These are phyloP conservation scores for Leptopilina drosophilae DNA, from an alignment of 2,888 invertebrate species.

Conservation along the genomic window DNA sequence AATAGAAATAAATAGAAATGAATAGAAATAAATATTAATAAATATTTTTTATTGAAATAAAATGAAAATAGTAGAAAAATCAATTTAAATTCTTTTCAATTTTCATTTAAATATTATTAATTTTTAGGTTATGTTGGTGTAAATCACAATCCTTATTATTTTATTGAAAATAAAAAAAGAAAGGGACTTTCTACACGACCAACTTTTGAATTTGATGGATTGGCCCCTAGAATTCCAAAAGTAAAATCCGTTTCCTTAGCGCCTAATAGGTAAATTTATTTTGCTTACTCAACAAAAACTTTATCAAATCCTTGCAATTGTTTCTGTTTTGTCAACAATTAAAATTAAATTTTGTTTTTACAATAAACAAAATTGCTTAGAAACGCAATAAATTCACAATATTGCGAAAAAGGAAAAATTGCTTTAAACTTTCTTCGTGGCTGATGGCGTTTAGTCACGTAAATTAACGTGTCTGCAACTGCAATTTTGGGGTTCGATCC, in stretches of 20 bases:
- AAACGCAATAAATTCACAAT: too few relatives aligned
- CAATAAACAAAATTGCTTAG: neutral
- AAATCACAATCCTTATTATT: conserved; percentile 57
- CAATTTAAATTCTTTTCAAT: neutral
- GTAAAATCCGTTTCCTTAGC: conserved; percentile 51
- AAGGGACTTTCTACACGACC: conserved; percentile 50
- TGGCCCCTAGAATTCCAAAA: conserved; percentile 51
- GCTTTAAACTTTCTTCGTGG: too few relatives aligned
- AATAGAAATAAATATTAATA: too few relatives aligned
- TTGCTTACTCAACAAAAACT: neutral
- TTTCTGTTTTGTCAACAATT: neutral
- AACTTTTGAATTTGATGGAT: conserved; percentile 60
- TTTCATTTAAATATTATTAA: neutral
- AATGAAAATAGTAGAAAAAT: too few relatives aligned
- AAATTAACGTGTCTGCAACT: too few relatives aligned
- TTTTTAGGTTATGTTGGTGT: conserved; percentile 56
- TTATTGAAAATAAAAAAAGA: conserved; percentile 53
- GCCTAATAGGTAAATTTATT: conserved; percentile 53
- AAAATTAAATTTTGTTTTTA: neutral
- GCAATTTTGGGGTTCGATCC: too few relatives aligned
- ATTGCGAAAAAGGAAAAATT: too few relatives aligned
- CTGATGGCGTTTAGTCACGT: too few relatives aligned
- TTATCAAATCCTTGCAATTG: too few relatives aligned
- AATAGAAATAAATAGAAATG: too few relatives aligned
- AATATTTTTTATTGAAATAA: too few relatives aligned